Percentiles rank a stretch among this genome's conserved stretches.
Conservation (phyloP, 1,140 invertebrate genomes). For the Ruditapes philippinarum region DNA sequence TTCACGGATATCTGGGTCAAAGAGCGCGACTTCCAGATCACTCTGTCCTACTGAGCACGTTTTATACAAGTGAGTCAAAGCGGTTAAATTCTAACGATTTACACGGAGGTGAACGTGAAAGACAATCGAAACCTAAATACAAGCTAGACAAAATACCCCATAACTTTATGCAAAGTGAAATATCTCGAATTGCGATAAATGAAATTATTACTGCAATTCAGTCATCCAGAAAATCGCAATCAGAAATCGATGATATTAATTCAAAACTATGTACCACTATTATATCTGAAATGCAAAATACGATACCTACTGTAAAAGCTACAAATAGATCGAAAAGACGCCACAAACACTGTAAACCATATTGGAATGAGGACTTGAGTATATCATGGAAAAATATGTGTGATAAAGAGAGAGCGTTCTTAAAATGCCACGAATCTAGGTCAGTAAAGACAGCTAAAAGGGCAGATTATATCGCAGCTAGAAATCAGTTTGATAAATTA, state of each 20-base stretch:
- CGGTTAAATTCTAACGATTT: not conserved
- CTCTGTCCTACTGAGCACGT: not conserved
- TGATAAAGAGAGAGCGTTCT: not conserved
- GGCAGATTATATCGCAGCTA: not conserved
- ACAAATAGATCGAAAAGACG: not conserved
- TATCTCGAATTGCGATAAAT: slow-evolving; percentile 3
- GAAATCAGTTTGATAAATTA: not conserved
- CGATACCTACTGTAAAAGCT: not conserved
- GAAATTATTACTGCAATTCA: slow-evolving; percentile 28
- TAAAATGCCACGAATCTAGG: not conserved
- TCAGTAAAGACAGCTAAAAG: not conserved
- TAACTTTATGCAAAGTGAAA: slow-evolving; percentile 17
- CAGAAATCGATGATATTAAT: slow-evolving; percentile 53
- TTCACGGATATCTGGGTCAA: slow-evolving; percentile 38
- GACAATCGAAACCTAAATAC: not conserved
- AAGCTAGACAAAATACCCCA: not conserved
- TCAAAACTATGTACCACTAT: slow-evolving; percentile 17
- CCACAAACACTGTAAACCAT: not conserved
- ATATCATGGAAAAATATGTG: not conserved
- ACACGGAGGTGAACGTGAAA: not conserved
- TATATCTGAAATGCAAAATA: slow-evolving; percentile 9
- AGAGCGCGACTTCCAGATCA: slow-evolving; percentile 58
- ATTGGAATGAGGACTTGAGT: slow-evolving; percentile 5
- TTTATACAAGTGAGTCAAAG: not conserved
- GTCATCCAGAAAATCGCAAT: slow-evolving; percentile 9